Conservation (phyloP, 2,888 invertebrate species). For the Zygothrica quintamaculata region DNA sequence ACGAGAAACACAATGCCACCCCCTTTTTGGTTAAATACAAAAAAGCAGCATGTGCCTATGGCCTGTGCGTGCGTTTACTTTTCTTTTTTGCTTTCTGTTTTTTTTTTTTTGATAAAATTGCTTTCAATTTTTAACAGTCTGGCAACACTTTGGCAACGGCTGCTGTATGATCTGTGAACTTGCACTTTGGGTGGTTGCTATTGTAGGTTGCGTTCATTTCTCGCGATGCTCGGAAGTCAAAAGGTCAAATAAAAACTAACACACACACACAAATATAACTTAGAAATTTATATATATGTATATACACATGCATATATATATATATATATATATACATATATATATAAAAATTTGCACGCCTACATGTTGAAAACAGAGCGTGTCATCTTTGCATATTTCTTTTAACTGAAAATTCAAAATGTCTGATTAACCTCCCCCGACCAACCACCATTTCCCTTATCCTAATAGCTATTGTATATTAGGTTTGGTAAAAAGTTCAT, state of each 20-base stretch:
- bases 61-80: slow-evolving; percentile 1
- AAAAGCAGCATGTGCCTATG: slow-evolving; percentile 14
- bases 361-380: slow-evolving; percentile 14
- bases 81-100: too few species aligned
- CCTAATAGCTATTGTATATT: background rate
- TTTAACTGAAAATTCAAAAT: slow-evolving; percentile 32
- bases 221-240: slow-evolving; percentile 57
- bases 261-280: too few species aligned
- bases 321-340: slow-evolving; percentile 1
- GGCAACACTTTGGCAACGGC: slow-evolving; percentile 53
- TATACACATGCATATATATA: background rate
- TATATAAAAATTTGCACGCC: slow-evolving; percentile 25
- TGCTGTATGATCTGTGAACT: slow-evolving; percentile 53
- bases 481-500: background rate
- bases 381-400: slow-evolving; percentile 26
- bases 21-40: slow-evolving; percentile 51
- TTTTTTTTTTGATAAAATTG: background rate
- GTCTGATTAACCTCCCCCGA: slow-evolving; percentile 4
- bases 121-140: slow-evolving; percentile 34
- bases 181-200: slow-evolving; percentile 48
- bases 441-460: background rate
- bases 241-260: slow-evolving; percentile 65
- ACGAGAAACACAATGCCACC: slow-evolving; percentile 58
- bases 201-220: slow-evolving; percentile 4
- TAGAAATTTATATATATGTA: background rate